Evolutionary conservation across 2,888 invertebrate genomes (phyloP), one percentile per base, ranked within the genome.

Genomic region (Ariolimax columbianus): DNA sequence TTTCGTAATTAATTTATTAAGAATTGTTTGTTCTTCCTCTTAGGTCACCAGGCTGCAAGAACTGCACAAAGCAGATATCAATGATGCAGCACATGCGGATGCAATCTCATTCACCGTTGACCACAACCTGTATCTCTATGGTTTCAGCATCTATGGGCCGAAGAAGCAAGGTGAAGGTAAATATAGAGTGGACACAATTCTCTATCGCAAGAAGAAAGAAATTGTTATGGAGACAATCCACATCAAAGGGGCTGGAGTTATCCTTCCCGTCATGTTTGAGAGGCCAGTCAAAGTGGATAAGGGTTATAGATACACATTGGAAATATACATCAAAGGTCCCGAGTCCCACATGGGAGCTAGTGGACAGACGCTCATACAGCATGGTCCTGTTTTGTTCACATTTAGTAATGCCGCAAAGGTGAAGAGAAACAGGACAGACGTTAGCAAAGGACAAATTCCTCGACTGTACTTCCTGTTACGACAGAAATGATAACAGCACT

Each of bases 251-350:
- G 87, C 87, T 66, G 87, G 87, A 0, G 78, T 86, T 26, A 86
- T 87, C 40, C 77, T 87, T 14, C 87, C 87, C 4, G 84, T 84
- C 70, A 86, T 87, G 87, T 85, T 87, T 40, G 86, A 87, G 78
- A 43, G 77, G 47, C 86, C 87, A 0, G 73, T 86, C n/a, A 85
- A 83, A 68, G n/a, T 87, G 33, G 86, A 87, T 63, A 84, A 83
- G 51, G 82, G 81, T 33, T 73, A 79, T 19, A 83, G 78, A 19
- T 87, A 87, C 83, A 87, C 86, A 4, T 66, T 87, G 77, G 87
- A 87, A 72, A 68, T 87, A n/a, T 87, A 87, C 68, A 77, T 86
- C 30, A 80, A 77, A 38, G 87, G 87, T 3, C 87, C 87, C 0
- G 66, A 70, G 14, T 86, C 86, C 26, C 86, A 86, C 59, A 51